Conservation (phyloP, 2,113 vertebrate species). For the Ammospiza caudacuta region DNA sequence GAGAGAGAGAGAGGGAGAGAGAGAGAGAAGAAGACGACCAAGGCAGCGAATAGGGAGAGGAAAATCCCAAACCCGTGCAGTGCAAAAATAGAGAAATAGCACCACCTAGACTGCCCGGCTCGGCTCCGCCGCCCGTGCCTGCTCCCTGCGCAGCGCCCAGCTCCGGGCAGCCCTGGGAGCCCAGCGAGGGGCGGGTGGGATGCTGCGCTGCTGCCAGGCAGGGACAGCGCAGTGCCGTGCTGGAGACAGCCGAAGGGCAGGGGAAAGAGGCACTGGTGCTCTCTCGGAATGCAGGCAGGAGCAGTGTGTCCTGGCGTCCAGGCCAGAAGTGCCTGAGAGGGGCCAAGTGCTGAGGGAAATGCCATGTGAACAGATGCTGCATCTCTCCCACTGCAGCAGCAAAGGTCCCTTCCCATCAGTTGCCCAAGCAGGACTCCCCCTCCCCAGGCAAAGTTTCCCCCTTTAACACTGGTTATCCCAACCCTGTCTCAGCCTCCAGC, state of each 20-base stretch:
- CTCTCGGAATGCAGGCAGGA: neutral
- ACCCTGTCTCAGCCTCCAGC: neutral
- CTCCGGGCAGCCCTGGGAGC: neutral
- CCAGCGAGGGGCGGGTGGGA: neutral
- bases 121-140: neutral
- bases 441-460: neutral
- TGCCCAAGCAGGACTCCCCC: neutral
- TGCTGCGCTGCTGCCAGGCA: neutral
- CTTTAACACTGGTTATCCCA: neutral
- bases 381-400: neutral
- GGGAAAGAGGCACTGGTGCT: neutral
- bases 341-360: neutral
- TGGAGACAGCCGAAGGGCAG: neutral
- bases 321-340: neutral
- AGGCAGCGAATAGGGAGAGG: constrained; percentile 59
- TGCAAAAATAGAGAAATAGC: constrained; percentile 80
- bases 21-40: constrained; percentile 68
- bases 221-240: fast-evolving
- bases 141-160: neutral
- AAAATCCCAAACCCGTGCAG: constrained; percentile 39
- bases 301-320: fast-evolving
- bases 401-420: neutral
- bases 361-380: fast-evolving
- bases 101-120: constrained; percentile 76
- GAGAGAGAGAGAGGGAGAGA: neutral